phyloP scores from a whole-genome alignment of 1,140 invertebrate genomes.

The Cyclargus thomasi region DNA sequence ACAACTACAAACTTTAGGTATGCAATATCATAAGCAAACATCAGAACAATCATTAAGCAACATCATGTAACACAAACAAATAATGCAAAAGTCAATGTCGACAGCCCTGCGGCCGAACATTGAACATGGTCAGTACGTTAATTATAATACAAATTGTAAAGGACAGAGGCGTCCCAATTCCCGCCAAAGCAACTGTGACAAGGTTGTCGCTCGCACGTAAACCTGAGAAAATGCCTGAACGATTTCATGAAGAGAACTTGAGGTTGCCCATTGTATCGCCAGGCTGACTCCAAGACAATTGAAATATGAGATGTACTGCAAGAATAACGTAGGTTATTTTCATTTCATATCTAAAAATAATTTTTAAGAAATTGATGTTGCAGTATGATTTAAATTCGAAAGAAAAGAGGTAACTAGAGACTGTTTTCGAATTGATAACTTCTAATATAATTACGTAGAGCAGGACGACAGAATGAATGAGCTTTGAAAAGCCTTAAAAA shows the following conservation, averaged over 20 bases:
- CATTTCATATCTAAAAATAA: no score
- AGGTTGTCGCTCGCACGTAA: constrained; percentile 36
- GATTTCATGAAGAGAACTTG: neutral
- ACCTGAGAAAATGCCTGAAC: constrained; percentile 2
- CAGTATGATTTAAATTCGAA: no score
- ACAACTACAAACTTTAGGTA: no score
- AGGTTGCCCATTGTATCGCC: neutral
- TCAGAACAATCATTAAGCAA: neutral
- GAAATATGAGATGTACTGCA: neutral
- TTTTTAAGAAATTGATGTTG: no score
- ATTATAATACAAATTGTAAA: constrained; percentile 46
- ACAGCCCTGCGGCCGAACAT: constrained; percentile 25
- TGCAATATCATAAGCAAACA: neutral
- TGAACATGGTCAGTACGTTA: constrained; percentile 38
- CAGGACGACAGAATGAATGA: no score
- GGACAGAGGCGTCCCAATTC: constrained; percentile 50
- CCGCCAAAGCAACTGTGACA: constrained; percentile 64
- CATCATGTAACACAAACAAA: neutral
- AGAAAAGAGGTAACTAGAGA: no score
- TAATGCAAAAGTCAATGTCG: constrained; percentile 24
- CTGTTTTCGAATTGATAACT: no score
- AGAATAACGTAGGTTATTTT: neutral
- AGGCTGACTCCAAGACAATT: neutral
- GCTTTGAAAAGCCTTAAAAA: no score
- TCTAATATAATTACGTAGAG: no score